A percentile compares a stretch with the other conserved stretches of the same genome.
Evolutionary conservation across 2,113 vertebrate genomes (phyloP).

Genomic region (Tetrax tetrax): DNA sequence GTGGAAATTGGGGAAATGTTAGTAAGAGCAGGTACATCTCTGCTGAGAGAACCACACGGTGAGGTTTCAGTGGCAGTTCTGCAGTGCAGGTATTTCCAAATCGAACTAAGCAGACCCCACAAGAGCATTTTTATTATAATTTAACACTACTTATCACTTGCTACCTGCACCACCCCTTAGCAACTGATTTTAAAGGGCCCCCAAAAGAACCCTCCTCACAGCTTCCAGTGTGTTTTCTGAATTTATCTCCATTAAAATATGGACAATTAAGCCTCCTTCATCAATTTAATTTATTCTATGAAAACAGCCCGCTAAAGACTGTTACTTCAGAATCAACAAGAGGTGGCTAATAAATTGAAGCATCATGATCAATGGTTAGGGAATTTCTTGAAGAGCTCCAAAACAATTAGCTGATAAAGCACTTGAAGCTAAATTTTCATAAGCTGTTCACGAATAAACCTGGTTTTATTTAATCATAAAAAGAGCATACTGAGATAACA

Average conservation of each 20-base stretch:
- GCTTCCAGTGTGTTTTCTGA: not conserved
- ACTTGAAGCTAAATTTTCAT: not conserved
- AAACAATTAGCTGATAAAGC: not conserved
- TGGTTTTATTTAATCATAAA: not conserved
- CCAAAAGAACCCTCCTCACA: not conserved
- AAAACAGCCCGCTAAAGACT: not conserved
- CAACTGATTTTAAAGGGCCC: not conserved
- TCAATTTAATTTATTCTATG: not conserved
- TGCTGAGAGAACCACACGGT: not conserved
- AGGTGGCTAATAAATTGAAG: not conserved
- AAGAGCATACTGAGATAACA: not conserved
- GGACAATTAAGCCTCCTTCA: not conserved
- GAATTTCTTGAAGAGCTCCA: conserved; percentile 18
- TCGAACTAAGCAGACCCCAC: not conserved
- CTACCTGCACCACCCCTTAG: not conserved
- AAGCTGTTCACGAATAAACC: not conserved
- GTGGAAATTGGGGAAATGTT: not conserved
- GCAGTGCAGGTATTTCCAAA: not conserved
- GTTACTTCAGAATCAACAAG: not conserved
- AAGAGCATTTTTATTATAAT: not conserved
- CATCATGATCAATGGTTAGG: not conserved
- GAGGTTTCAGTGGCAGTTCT: not conserved
- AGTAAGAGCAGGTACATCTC: not conserved
- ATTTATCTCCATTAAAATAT: not conserved
- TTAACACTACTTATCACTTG: not conserved